Conservation (phyloP, 2,113 vertebrate species). For the Trogon melanurus region DNA sequence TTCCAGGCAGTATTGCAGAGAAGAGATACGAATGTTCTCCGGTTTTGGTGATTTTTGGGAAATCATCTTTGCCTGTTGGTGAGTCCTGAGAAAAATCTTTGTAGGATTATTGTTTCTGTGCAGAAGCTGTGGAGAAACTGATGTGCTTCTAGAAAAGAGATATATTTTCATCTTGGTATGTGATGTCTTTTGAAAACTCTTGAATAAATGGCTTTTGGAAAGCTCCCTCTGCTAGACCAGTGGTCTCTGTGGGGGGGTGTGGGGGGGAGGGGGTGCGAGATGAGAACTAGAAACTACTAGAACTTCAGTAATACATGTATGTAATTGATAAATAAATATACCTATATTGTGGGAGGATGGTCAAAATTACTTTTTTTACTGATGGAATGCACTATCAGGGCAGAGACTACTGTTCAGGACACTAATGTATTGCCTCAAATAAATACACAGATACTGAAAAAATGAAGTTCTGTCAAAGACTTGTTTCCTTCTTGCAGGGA, state of each 20-base stretch:
- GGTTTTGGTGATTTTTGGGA: background rate
- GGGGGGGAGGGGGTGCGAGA: background rate
- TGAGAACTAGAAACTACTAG: background rate
- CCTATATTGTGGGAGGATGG: rapidly evolving
- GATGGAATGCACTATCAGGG: background rate
- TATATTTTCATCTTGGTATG: background rate
- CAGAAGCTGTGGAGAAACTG: background rate
- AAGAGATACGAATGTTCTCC: background rate
- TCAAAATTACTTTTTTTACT: background rate
- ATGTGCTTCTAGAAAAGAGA: background rate
- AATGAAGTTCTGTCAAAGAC: background rate
- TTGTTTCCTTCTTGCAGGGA: background rate
- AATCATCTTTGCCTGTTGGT: background rate
- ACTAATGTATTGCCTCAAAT: background rate
- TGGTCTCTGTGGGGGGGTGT: background rate
- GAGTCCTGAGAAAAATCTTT: background rate
- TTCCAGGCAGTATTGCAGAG: background rate
- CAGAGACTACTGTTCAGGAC: background rate
- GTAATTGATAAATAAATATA: background rate
- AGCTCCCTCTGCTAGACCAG: background rate
- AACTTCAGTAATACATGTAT: background rate
- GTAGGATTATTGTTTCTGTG: background rate
- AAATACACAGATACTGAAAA: background rate
- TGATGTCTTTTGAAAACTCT: background rate
- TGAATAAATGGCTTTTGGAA: background rate